A percentile compares a stretch with the other conserved stretches of the same genome.
phyloP scores from a whole-genome alignment of 2,113 vertebrate genomes.

The Theristicus caerulescens region DNA sequence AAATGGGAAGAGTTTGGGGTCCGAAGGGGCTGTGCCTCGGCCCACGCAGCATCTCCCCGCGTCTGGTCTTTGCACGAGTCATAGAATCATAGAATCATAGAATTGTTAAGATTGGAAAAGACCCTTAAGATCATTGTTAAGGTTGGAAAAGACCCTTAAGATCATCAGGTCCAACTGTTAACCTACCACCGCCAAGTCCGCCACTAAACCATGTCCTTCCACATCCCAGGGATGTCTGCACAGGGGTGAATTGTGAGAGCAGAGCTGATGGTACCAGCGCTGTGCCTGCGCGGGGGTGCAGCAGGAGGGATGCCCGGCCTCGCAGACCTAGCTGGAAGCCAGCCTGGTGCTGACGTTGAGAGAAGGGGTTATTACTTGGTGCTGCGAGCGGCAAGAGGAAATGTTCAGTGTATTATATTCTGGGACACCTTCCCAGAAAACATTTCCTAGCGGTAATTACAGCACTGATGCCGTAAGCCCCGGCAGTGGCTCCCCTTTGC shows the following conservation, averaged over 20 bases:
- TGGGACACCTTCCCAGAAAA: slow-evolving; percentile 43
- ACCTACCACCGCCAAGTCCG: no score
- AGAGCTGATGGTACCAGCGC: neutral
- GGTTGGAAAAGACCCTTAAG: no score
- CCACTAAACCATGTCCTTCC: neutral
- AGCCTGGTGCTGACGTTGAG: neutral
- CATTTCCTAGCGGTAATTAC: neutral
- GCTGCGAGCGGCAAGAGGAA: neutral
- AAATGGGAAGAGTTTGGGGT: neutral
- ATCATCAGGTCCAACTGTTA: no score
- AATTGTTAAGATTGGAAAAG: no score
- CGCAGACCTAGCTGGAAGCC: neutral
- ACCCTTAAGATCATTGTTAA: no score
- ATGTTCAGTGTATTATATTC: neutral
- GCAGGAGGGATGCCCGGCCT: neutral
- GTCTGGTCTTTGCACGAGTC: neutral
- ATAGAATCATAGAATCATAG: no score
- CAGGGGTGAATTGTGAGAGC: neutral
- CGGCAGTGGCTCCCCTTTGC: neutral
- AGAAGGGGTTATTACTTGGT: neutral
- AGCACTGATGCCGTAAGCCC: neutral
- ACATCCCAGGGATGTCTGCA: neutral
- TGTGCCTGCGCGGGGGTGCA: accelerated
- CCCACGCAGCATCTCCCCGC: neutral
- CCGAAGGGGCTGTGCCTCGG: neutral